Evolutionary conservation across 1,140 invertebrate species (phyloP), one percentile per base, ranked within the genome.

Genomic region (Ceratina australensis): DNA sequence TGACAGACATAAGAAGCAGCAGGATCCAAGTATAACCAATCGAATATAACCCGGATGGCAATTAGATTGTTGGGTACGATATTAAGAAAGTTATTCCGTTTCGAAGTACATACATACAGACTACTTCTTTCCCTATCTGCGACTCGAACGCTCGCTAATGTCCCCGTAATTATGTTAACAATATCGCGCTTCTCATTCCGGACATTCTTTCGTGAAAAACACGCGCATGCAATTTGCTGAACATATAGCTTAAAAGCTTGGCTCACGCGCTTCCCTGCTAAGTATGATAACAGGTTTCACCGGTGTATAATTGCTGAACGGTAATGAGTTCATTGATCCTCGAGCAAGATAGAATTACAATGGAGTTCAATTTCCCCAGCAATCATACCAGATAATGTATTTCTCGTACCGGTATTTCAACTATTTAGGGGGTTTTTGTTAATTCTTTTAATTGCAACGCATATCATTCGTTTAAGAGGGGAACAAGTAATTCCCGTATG

Each of bases 131-230:
- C 52, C 52, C 16, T 18, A 5, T 8, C 47, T 15, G 20, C 33
- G 33, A 42, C 4, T 28, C n/a, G 42, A 65, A 56, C 20, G n/a
- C 33, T 20, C 42, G 49, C 72, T 57, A 57, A 65, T 74, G 61
- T 74, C 66, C 28, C 20, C 0, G 26, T 64, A 74, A 72, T 65
- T 74, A 54, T 42, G 28, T 56, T 56, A 74, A 74, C 20, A 56
- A 71, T 59, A 13, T 59, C 15, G 20, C 16, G 52, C 15, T 18
- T 18, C 10, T 42, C 52, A 16, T 18, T 54, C 52, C 16, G n/a
- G 13, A 13, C 52, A 54, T 42, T 42, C 52, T 54, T 54, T 54
- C n/a, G n/a, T 4, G 52, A 16, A 54, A 54, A 54, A 18, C 52
- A n/a, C n/a, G 52, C 52, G 3, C 52, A 10, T 42, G 33, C 33